A percentile compares a stretch with the other conserved stretches of the same genome.
phyloP scores from a whole-genome alignment of 2,888 invertebrate species.

The Julus scandinavius region DNA sequence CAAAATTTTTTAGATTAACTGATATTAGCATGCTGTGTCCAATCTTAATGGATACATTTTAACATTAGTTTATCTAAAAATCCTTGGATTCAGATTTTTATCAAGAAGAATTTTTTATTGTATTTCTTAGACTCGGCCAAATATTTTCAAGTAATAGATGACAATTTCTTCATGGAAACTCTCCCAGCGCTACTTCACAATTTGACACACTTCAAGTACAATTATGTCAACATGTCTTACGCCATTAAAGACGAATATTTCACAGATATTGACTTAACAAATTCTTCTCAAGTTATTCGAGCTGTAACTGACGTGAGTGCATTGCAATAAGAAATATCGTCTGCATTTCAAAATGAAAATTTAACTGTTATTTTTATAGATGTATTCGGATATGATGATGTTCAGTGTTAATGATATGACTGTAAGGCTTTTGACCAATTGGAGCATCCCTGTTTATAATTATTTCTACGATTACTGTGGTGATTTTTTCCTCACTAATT shows the following conservation, averaged over 20 bases:
- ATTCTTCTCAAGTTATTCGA: slow-evolving; percentile 27
- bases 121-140: not conserved
- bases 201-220: slow-evolving; percentile 41
- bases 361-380: not conserved
- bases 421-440: not conserved
- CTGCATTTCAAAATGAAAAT: not conserved
- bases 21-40: too few species aligned
- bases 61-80: too few species aligned
- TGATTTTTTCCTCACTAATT: slow-evolving; percentile 28
- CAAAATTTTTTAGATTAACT: too few species aligned
- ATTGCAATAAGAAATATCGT: too few species aligned
- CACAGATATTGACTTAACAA: slow-evolving; percentile 24
- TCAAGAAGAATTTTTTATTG: too few species aligned
- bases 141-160: slow-evolving; percentile 37
- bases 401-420: not conserved
- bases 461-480: slow-evolving; percentile 20
- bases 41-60: too few species aligned
- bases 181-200: slow-evolving; percentile 34
- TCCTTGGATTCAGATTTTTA: too few species aligned
- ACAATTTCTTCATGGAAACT: slow-evolving; percentile 22
- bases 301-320: slow-evolving; percentile 9
- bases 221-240: slow-evolving; percentile 47
- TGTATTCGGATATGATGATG: slow-evolving; percentile 46
- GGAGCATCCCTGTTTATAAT: slow-evolving; percentile 24
- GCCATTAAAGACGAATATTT: slow-evolving; percentile 52